Percentiles rank a stretch among this genome's conserved stretches.
Evolutionary conservation across 2,888 invertebrate species (phyloP).

Genomic region (Acanthococcus lagerstroemiae): DNA sequence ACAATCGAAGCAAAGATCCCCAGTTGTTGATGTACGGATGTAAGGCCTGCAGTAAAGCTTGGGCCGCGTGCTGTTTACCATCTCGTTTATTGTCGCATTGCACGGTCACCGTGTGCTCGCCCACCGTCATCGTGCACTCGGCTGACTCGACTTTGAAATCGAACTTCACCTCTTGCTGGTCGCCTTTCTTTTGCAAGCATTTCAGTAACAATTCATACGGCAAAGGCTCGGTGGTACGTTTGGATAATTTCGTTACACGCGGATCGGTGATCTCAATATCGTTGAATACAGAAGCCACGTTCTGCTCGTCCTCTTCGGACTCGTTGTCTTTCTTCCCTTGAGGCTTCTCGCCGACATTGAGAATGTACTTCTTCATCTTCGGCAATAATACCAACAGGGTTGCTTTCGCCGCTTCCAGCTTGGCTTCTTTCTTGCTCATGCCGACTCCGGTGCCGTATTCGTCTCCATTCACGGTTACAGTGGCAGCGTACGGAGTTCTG

Average conservation of each 20-base stretch:
- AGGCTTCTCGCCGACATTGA: conserved; percentile 8
- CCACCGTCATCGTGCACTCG: conserved; percentile 88
- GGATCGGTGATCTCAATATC: conserved; percentile 89
- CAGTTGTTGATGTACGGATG: conserved; percentile 92
- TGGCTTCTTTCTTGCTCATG: conserved; percentile 90
- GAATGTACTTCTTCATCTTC: conserved; percentile 16
- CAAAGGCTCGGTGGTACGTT: conserved; percentile 89
- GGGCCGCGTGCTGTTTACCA: conserved; percentile 92
- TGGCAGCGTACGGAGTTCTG: conserved; percentile 85
- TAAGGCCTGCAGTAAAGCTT: conserved; percentile 72
- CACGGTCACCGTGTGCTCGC: conserved; percentile 81
- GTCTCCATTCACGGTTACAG: conserved; percentile 82
- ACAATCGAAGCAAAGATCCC: conserved; percentile 86
- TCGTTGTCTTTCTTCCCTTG: conserved; percentile 1
- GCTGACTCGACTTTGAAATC: conserved; percentile 80
- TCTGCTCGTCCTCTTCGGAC: conserved; percentile 10
- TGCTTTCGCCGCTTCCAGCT: conserved; percentile 81
- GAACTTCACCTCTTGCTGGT: conserved; percentile 78
- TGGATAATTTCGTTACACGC: conserved; percentile 85
- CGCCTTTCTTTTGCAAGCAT: conserved; percentile 86
- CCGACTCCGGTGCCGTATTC: conserved; percentile 91
- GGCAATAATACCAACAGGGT: conserved; percentile 57
- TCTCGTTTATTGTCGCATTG: conserved; percentile 92
- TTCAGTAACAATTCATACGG: conserved; percentile 89
- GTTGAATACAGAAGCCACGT: conserved; percentile 53